Evolutionary conservation across 2,113 vertebrate species (phyloP).

Genomic region (Ciconia maguari): DNA sequence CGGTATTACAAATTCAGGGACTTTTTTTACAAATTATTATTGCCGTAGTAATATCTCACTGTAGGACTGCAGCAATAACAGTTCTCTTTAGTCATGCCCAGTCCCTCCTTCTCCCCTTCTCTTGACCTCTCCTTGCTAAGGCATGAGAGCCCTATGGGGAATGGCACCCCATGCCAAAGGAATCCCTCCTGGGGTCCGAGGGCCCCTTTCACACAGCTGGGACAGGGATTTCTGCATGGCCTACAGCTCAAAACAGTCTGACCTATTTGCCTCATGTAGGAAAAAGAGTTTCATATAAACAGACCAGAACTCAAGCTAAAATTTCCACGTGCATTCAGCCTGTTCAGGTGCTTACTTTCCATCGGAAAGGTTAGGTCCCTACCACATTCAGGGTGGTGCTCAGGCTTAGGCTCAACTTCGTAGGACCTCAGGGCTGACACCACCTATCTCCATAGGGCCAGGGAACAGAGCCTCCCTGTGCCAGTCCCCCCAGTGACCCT

Average conservation of each 20-base stretch:
- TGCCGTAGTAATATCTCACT: background rate
- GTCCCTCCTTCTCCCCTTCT: background rate
- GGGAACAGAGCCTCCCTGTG: background rate
- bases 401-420: background rate
- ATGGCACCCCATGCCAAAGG: background rate
- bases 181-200: background rate
- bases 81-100: background rate
- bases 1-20: background rate
- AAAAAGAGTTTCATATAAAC: background rate
- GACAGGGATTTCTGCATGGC: background rate
- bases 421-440: background rate
- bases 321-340: background rate
- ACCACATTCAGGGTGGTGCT: accelerated
- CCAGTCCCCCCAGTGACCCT: background rate
- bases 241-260: background rate
- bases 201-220: background rate
- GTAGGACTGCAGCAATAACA: background rate
- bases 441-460: accelerated
- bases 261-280: background rate
- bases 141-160: background rate
- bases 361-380: background rate
- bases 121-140: background rate
- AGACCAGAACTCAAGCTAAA: background rate
- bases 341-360: background rate
- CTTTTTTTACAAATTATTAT: background rate